phyloP scores from a whole-genome alignment of 2,113 vertebrate species.

The Gorilla gorilla region DNA sequence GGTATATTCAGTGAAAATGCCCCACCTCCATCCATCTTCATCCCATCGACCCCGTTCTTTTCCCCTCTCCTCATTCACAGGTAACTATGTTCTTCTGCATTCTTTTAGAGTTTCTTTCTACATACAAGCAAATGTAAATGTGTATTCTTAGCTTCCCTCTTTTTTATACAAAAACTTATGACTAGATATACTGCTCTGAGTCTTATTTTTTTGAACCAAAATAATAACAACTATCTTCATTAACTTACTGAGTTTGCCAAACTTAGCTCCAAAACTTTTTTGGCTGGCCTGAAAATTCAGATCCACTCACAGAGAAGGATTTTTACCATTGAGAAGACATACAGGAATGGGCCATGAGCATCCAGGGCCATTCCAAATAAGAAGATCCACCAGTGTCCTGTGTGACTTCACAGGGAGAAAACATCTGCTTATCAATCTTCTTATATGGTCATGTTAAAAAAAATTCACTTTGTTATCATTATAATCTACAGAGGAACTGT shows the following conservation, averaged over 20 bases:
- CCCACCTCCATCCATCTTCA: background rate
- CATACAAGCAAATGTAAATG: background rate
- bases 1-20: background rate
- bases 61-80: background rate
- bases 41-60: background rate
- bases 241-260: background rate
- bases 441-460: background rate
- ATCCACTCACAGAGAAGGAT: background rate
- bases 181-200: background rate
- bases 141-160: background rate
- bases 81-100: background rate
- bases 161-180: background rate
- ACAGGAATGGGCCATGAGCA: background rate
- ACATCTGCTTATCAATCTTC: background rate
- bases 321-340: background rate
- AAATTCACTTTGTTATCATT: background rate
- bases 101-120: background rate
- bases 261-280: background rate
- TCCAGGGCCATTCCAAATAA: background rate
- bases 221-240: background rate
- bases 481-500: background rate
- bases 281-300: background rate
- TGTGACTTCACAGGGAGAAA: background rate
- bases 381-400: background rate
- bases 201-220: background rate